Base-by-base conservation (phyloP, 2,888 invertebrate genomes). In the Pammene aurita region DNA sequence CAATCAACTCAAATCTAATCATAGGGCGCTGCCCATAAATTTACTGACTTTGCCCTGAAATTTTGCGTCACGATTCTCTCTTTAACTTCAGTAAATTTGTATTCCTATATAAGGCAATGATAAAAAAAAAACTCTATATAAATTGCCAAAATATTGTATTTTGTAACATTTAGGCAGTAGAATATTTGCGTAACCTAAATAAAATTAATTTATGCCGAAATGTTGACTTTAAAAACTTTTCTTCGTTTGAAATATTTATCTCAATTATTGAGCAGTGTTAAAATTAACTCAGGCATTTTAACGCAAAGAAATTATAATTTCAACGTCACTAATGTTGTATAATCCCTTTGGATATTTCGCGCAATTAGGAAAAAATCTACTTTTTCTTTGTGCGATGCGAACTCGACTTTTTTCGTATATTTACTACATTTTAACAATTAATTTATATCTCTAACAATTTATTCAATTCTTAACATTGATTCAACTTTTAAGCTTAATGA, bases 371-470 rank as follows among this genome's bases (percentile, higher is more conserved):
- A 77, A 73, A 72, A 73, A 55, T 76, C 89, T 92, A 91, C 87
- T 78, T 48, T 61, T 78, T 78, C 75, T 90, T 92, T 91, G 92
- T 92, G 92, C 91, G 89, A 89, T 77, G 77, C 80, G 86, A 87
- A 85, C 85, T 83, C 87, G 90, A 90, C 89, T 80, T 78, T 83
- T 56, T 83, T 79, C 75, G 79, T 81, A 78, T 79, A 74, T 77
- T 83, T 84, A 81, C 88, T 84, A 84, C 80, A 77, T 67, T 83
- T 85, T 88, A 88, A 88, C 87, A 88, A 86, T 86, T 80, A 84
- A 75, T 77, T 78, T 75, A 67, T 63, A 71, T 69, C 57, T 77
- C 82, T 87, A 86, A 85, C 84, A 84, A 83, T 84, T 82, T 83
- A 79, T 82, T 83, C 77, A 82, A 84, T 77, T 81, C 80, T 84